These are phyloP conservation scores for Stichodactyla helianthus DNA, from an alignment of 64 coral and sea anemone species.

Conservation along the genomic window DNA sequence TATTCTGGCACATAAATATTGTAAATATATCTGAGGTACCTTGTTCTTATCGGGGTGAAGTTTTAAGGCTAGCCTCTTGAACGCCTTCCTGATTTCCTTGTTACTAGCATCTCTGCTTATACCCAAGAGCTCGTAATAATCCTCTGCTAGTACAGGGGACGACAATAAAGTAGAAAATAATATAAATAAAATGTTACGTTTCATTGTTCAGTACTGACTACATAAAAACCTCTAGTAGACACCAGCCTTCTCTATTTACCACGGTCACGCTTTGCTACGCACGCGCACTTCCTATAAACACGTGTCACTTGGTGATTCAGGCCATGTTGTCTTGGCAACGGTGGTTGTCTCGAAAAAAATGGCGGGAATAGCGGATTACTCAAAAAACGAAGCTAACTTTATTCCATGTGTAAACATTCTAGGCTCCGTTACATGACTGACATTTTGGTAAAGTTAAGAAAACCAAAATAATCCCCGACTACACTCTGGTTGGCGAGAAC, in stretches of 20 bases:
- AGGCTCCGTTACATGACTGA: neutral
- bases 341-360: neutral
- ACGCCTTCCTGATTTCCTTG: slow-evolving; percentile 92
- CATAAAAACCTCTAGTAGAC: neutral
- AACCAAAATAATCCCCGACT: neutral
- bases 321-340: slow-evolving; percentile 8
- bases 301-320: slow-evolving; percentile 40
- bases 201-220: slow-evolving; percentile 53
- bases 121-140: slow-evolving; percentile 93
- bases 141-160: slow-evolving; percentile 70
- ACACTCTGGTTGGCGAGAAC: neutral
- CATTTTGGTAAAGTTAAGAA: neutral
- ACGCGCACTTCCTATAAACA: neutral
- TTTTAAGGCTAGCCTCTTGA: slow-evolving; percentile 87
- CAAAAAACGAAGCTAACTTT: neutral
- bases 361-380: neutral
- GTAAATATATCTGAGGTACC: slow-evolving; percentile 25
- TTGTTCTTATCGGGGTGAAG: slow-evolving; percentile 96
- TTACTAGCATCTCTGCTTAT: slow-evolving; percentile 84
- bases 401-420: neutral
- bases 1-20: neutral
- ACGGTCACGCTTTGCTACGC: slow-evolving; percentile 15
- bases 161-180: slow-evolving; percentile 84
- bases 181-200: slow-evolving; percentile 82
- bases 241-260: slow-evolving; percentile 9